Conservation (phyloP, 2,888 invertebrate genomes). For the Pyrgus malvae region DNA sequence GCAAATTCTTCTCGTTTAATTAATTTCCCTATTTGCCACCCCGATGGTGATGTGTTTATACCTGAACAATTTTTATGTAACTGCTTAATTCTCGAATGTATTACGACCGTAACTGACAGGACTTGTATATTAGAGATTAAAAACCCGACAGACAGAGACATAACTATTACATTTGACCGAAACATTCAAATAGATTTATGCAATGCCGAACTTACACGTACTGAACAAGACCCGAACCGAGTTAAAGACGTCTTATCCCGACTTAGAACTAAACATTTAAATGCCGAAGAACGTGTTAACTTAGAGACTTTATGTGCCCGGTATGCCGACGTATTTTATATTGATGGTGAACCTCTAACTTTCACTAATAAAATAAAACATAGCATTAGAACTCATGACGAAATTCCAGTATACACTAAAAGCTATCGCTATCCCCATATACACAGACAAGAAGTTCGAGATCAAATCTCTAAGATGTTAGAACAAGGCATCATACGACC, state of each 20-base stretch:
- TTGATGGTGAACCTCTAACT: conserved; percentile 15
- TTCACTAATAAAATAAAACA: conserved; percentile 21
- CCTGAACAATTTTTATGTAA: conserved; percentile 11
- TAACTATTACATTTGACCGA: conserved; percentile 36
- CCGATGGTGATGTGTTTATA: conserved; percentile 12
- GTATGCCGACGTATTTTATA: conserved; percentile 20
- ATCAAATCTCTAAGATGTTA: conserved; percentile 35
- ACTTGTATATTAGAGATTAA: conserved; percentile 14
- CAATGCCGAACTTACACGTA: conserved; percentile 30
- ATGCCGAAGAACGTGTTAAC: conserved; percentile 39
- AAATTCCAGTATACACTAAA: conserved; percentile 32
- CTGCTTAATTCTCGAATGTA: conserved; percentile 13
- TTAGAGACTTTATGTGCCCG: conserved; percentile 20
- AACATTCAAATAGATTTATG: conserved; percentile 32
- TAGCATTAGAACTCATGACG: conserved; percentile 21
- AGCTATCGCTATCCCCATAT: conserved; percentile 32
- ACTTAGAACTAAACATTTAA: conserved; percentile 41
- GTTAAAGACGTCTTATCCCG: conserved; percentile 31
- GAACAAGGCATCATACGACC: conserved; percentile 42
- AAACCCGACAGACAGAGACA: conserved; percentile 27
- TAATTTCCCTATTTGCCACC: background rate
- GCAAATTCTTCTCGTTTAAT: conserved; percentile 1
- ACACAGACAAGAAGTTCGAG: conserved; percentile 30
- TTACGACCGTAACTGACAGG: conserved; percentile 18
- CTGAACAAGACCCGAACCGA: conserved; percentile 20